Base-by-base conservation (phyloP, 1,140 invertebrate genomes). In the Zaprionus vittiger region DNA sequence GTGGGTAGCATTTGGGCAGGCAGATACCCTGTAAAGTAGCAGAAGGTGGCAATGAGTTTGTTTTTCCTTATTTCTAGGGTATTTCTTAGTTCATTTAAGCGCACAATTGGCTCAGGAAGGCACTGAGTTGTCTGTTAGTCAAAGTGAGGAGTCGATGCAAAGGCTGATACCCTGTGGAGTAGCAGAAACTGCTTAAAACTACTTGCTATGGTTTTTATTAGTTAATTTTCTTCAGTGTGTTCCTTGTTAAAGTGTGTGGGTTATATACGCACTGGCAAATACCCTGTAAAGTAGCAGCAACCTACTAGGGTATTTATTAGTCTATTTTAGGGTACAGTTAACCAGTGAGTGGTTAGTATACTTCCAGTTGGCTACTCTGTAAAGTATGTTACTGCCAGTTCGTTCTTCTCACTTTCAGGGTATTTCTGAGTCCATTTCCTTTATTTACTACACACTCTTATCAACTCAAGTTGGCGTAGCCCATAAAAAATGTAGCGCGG, bases 401-500 rank as follows among this genome's bases (percentile, higher is more conserved):
- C 7, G 7, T 17, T 11, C 44, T 5, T 11, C n/a, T 6, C 26
- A n/a, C 24, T 47, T 56, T 2, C 12, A 56, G 17, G 11, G 57
- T 47, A 49, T 31, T 17, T 47, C 0, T 12, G 11, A 22, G 47
- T 49, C 17, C 0, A 49, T 20, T 44, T 44, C 2, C 47, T 22
- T 4, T 14, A 55, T 55, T 55, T 5, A 15, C 5, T 15, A 55
- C 26, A 14, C 26, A 7, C 54, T 26, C 54, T 28, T 56, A 56
- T 28, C 26, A 56, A 56, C 54, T 24, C 26, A 9, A 47, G n/a
- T 47, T 47, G n/a, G 20, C 47, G 28, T 31, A 20, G n/a, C 59
- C 54, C 15, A 52, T 69, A 69, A 61, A 69, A 69, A 31, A 55
- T 70, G 28, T 52, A 61, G 57, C n/a, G 12, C 67, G 54, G 41